These are phyloP conservation scores for Apodemia zela DNA, from an alignment of 2,888 invertebrate species.

Conservation along the genomic window DNA sequence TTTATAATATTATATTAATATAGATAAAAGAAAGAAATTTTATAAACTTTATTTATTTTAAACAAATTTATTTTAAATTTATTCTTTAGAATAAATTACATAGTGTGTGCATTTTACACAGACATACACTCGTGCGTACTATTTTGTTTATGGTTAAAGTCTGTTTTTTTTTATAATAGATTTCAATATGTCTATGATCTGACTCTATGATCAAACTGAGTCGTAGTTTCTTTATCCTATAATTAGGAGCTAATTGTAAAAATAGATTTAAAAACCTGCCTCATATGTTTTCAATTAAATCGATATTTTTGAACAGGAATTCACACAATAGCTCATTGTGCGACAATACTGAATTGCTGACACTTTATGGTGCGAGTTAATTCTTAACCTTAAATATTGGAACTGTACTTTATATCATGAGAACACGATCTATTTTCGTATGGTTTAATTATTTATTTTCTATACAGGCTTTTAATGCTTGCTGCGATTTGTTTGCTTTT, in stretches of 20 bases:
- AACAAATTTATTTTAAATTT: too few relatives aligned
- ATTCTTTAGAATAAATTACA: too few relatives aligned
- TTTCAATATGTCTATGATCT: too few relatives aligned
- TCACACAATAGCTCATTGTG: conserved; percentile 54
- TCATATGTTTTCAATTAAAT: conserved; percentile 50
- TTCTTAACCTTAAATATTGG: neutral
- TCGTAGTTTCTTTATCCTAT: too few relatives aligned
- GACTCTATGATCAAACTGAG: too few relatives aligned
- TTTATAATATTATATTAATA: too few relatives aligned
- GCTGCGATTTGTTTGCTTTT: conserved; percentile 6
- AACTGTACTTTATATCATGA: too few relatives aligned
- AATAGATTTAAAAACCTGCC: conserved; percentile 19
- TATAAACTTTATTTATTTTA: too few relatives aligned
- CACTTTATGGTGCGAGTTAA: conserved; percentile 40
- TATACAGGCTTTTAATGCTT: neutral
- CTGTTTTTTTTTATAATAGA: too few relatives aligned
- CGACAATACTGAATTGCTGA: conserved; percentile 45
- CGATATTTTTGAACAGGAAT: conserved; percentile 47
- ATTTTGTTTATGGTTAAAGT: too few relatives aligned
- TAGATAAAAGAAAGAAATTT: too few relatives aligned
- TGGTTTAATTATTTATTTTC: neutral
- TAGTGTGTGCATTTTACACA: too few relatives aligned
- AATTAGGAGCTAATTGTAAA: conserved; percentile 14
- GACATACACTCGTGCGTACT: neutral
- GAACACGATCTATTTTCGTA: neutral